Evolutionary conservation across 2,888 invertebrate species (phyloP).

Genomic region (Chaetogeoica ovagalla): DNA sequence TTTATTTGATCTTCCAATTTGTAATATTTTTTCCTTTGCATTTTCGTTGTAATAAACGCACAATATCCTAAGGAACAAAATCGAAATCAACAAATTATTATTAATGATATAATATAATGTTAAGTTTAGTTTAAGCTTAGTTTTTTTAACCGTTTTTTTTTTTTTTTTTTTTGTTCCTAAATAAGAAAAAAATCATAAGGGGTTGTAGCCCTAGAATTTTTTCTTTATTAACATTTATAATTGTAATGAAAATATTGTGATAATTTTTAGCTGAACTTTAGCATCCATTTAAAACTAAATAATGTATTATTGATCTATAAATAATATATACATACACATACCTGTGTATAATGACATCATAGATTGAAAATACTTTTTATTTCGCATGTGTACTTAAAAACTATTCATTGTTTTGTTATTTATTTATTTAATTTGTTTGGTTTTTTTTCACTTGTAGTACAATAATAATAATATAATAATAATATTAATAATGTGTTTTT

Average conservation of each 20-base stretch:
- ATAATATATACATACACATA: slow-evolving; percentile 2
- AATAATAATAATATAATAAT: slow-evolving; percentile 37
- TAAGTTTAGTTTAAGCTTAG: slow-evolving; percentile 47
- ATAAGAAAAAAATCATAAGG: slow-evolving; percentile 11
- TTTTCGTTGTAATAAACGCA: slow-evolving; percentile 40
- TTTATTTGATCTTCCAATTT: slow-evolving; percentile 39
- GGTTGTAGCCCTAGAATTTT: slow-evolving; percentile 13
- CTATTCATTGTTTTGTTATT: slow-evolving; percentile 40
- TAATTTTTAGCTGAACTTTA: slow-evolving; percentile 47
- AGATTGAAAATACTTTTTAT: slow-evolving; percentile 24
- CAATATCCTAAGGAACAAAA: slow-evolving; percentile 10
- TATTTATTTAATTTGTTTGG: slow-evolving; percentile 43
- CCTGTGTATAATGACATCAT: not conserved
- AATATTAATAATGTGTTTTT: too few species aligned
- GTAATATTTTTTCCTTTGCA: not conserved
- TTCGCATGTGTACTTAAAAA: slow-evolving; percentile 51
- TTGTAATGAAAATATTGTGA: slow-evolving; percentile 47
- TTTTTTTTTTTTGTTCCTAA: slow-evolving; percentile 49
- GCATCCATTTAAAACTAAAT: slow-evolving; percentile 11
- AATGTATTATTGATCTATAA: slow-evolving; percentile 4
- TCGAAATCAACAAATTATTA: slow-evolving; percentile 41
- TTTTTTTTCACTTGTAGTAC: slow-evolving; percentile 44
- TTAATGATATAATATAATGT: slow-evolving; percentile 24
- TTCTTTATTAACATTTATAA: slow-evolving; percentile 44
- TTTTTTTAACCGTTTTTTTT: slow-evolving; percentile 45